A percentile compares a stretch with the other conserved stretches of the same genome.
Conservation (phyloP, 1,140 invertebrate species). For the Camponotus vicinus region DNA sequence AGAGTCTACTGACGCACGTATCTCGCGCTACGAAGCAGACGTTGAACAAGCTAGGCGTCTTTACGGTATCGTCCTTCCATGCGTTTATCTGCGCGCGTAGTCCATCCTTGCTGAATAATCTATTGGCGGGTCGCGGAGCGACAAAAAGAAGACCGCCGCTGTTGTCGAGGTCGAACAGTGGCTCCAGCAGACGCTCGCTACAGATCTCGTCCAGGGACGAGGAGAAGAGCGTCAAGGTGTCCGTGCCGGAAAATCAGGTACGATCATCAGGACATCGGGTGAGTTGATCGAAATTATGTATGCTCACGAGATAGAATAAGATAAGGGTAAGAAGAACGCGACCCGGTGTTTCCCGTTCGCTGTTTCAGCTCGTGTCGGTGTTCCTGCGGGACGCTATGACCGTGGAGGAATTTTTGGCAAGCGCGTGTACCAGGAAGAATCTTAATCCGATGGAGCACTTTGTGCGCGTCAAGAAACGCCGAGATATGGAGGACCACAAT, state of each 20-base stretch:
- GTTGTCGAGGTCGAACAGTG: slow-evolving; percentile 95
- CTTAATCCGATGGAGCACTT: slow-evolving; percentile 98
- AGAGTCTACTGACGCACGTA: slow-evolving; percentile 98
- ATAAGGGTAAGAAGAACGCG: slow-evolving; percentile 39
- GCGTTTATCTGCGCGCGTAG: slow-evolving; percentile 98
- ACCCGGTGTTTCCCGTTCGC: slow-evolving; percentile 46
- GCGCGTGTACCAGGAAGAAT: slow-evolving; percentile 95
- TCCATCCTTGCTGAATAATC: slow-evolving; percentile 96
- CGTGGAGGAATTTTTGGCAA: slow-evolving; percentile 97
- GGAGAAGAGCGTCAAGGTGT: slow-evolving; percentile 95
- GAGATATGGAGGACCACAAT: slow-evolving; percentile 98
- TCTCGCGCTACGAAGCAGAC: slow-evolving; percentile 97
- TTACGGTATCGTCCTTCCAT: slow-evolving; percentile 99
- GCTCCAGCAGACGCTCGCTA: slow-evolving; percentile 92
- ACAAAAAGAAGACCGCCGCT: slow-evolving; percentile 95
- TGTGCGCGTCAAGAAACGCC: slow-evolving; percentile 96
- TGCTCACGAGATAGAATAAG: slow-evolving; percentile 1
- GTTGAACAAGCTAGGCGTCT: slow-evolving; percentile 97
- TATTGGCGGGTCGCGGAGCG: slow-evolving; percentile 95
- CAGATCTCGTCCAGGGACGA: slow-evolving; percentile 95
- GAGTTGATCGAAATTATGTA: slow-evolving; percentile 50
- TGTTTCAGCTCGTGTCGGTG: slow-evolving; percentile 91
- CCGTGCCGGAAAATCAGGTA: slow-evolving; percentile 94
- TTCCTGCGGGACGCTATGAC: slow-evolving; percentile 96
- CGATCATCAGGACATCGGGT: slow-evolving; percentile 66